A percentile compares a stretch with the other conserved stretches of the same genome.
Conservation (phyloP, 2,888 invertebrate genomes). For the Lochmaea crataegi region DNA sequence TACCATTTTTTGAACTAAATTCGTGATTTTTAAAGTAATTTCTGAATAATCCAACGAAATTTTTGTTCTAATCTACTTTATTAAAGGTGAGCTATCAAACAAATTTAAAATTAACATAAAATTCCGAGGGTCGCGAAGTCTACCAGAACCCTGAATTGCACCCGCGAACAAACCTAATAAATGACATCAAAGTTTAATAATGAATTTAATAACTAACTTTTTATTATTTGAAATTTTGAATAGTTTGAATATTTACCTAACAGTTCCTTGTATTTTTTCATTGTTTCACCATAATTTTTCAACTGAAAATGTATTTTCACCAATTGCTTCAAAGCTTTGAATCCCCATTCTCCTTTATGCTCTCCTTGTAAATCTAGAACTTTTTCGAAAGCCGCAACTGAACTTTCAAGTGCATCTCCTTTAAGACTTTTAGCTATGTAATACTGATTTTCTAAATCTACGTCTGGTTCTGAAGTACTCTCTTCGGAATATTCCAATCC, state of each 20-base stretch:
- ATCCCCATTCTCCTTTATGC: slow-evolving; percentile 99
- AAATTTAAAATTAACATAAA: no score
- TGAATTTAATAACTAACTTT: no score
- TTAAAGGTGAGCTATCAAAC: no score
- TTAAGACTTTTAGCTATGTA: slow-evolving; percentile 98
- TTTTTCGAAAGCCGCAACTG: slow-evolving; percentile 91
- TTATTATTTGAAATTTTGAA: not conserved
- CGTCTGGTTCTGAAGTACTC: slow-evolving; percentile 98
- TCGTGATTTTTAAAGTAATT: no score
- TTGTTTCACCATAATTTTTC: slow-evolving; percentile 78
- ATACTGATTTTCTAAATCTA: slow-evolving; percentile 99
- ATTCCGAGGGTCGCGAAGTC: no score
- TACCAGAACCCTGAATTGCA: no score
- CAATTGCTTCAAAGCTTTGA: slow-evolving; percentile 99
- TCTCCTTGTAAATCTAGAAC: slow-evolving; percentile 97
- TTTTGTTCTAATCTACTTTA: no score
- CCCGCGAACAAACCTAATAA: no score
- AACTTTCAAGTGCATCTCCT: slow-evolving; percentile 86
- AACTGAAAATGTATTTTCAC: slow-evolving; percentile 98
- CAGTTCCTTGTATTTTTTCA: slow-evolving; percentile 83
- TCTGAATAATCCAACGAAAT: no score
- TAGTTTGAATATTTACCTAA: slow-evolving; percentile 66
- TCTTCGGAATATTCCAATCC: slow-evolving; percentile 99
- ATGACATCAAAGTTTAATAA: no score
- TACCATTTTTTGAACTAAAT: no score